Base-by-base conservation (phyloP, 2,797 vertebrate genomes). In the Thripadectes ignobilis region DNA sequence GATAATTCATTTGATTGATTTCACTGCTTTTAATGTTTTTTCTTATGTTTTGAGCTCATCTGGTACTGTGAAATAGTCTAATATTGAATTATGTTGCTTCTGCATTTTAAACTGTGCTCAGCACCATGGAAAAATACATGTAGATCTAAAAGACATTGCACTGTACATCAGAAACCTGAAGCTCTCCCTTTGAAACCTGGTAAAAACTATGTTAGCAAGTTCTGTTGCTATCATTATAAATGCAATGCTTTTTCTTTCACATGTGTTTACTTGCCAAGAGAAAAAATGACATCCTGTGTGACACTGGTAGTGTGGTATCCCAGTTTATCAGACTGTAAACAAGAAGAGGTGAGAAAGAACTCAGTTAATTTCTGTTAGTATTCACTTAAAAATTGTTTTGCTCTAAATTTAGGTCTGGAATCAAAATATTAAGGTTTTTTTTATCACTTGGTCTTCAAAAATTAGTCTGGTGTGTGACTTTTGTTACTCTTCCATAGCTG, bases 231-330 rank as follows among this genome's bases (percentile, higher is more conserved):
- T 93, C 94, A 85, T 95, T 94, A 96, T 66, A 94, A 95, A 95
- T 15, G 74, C 81, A 92, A 8, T 85, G 94, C 80, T 94, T 96
- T 94, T 89, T 68, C 80, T 88, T 96, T 94, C 91, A 61, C 79
- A 90, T 92, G 51, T 81, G 46, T 92, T 94, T 88, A 86, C 85
- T 97, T 96, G 84, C 96, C 92, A 95, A 96, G 93, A 88, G 92
- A 84, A 92, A 94, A 96, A 95, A 87, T 93, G 79, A 91, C 91
- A 92, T 85, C 69, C 89, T 92, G 48, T 86, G 55, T 93, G 95
- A 97, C 96, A 96, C 75, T 93, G 95, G 91, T 97, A 88, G 86
- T 74, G 94, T 91, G 93, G 89, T 81, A 95, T 96, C 91, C 96
- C 95, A 94, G 95, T 68, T 91, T 67, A 81, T 21, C 45, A 95